Evolutionary conservation across 37 sponge, comb jelly and placozoan species (phyloP), one percentile per base, ranked within the genome.

Genomic region (Beroe forskalii): DNA sequence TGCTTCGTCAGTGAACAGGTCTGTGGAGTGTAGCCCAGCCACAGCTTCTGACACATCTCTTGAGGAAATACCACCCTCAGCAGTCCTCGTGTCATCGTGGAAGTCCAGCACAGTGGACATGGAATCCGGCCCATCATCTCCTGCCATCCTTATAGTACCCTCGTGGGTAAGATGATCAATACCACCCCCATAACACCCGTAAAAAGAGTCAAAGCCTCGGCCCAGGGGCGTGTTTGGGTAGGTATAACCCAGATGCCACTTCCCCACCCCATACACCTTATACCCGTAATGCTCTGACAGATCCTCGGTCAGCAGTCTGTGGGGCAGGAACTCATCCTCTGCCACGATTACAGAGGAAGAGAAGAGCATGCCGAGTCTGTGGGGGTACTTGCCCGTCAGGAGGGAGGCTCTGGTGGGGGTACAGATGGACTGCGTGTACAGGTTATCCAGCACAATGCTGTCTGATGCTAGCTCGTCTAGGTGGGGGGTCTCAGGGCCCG

Each of bases 161-260:
- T 69, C 38, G 38, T 69, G 72, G 17, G 72, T 35, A 17, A 35
- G 39, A 37, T 69, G 72, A 35, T 69, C 72, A 36, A 69, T 69
- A 32, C 38, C 72, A 32, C 72, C 72, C 1, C 38, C 6, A 33
- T 69, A 69, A 37, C 72, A 69, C 19, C 72, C 72, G 32, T 69
- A 69, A 36, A 36, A 69, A 14, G 72, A 36, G 27, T 69, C 38
- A 32, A 36, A 69, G 35, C 72, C 72, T 35, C 72, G 27, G 72
- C 32, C 4, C 4, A 69, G 2, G 35, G 72, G 72, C 19, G 32
- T 12, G 32, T 69, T 17, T 14, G 72, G 72, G 20, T 2, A 36
- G 27, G 1, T 32, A 17, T 33, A 35, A 32, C 72, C 72, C 9
- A 69, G 39, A 36, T 69, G 72, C 72, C 72, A 69, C 32, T 69